Percentiles rank a stretch among this genome's conserved stretches.
phyloP scores from a whole-genome alignment of 2,113 vertebrate genomes.

The Motacilla alba region DNA sequence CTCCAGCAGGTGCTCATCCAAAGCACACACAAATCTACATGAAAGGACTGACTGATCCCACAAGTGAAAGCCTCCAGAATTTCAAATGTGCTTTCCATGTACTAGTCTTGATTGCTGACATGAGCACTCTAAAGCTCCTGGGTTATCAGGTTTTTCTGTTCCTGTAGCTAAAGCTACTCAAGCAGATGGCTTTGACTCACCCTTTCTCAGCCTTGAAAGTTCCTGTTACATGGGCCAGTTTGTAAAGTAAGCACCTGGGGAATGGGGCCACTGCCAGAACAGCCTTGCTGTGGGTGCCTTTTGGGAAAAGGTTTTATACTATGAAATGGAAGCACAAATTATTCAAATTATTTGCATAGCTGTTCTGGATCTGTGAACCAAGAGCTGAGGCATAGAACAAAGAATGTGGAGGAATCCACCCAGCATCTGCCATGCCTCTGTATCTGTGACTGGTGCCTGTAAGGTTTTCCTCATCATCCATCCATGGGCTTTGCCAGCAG shows the following conservation, averaged over 20 bases:
- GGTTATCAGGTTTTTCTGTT: background rate
- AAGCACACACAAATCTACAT: background rate
- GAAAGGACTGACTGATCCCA: background rate
- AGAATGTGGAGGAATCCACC: background rate
- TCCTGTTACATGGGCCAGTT: background rate
- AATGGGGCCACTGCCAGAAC: background rate
- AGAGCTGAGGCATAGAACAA: background rate
- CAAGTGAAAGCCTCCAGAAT: background rate
- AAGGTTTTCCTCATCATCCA: background rate
- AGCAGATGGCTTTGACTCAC: background rate
- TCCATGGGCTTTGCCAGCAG: background rate
- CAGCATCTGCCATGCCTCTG: background rate
- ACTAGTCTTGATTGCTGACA: background rate
- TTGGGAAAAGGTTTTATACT: background rate
- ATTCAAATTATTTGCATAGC: background rate
- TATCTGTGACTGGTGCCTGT: background rate
- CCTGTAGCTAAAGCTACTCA: background rate
- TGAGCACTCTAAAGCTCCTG: background rate
- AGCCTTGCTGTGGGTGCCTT: background rate
- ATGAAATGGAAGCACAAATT: background rate
- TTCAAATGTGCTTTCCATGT: background rate
- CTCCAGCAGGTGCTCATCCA: background rate
- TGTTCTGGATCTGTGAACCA: background rate
- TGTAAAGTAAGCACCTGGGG: background rate
- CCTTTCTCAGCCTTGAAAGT: background rate